Percentiles rank a stretch among this genome's conserved stretches.
Conservation (phyloP, 1,140 invertebrate genomes). For the Panagrolaimus sp. region DNA sequence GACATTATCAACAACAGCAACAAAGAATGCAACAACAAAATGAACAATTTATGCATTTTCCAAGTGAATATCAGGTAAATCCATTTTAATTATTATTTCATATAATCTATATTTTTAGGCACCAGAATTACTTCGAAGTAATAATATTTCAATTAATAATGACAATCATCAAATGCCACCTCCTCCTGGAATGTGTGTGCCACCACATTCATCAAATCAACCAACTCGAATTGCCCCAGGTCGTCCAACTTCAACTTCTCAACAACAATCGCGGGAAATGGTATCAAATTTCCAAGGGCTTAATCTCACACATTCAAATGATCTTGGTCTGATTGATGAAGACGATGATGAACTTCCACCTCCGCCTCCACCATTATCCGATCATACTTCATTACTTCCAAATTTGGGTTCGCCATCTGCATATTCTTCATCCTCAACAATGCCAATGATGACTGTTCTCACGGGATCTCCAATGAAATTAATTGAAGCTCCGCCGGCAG, state of each 20-base stretch:
- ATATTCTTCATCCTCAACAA: not conserved
- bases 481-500: not conserved
- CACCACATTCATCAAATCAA: not conserved
- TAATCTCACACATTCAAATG: not conserved
- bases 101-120: not conserved
- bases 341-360: slow-evolving; percentile 18
- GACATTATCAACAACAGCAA: not conserved
- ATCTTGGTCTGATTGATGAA: not conserved
- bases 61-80: slow-evolving; percentile 5
- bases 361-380: slow-evolving; percentile 11
- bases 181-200: slow-evolving; percentile 8
- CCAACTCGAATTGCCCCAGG: not conserved
- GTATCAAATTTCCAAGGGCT: not conserved
- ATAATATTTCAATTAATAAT: not conserved
- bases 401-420: not conserved
- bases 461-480: too few species aligned
- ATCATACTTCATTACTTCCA: not conserved
- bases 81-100: not conserved
- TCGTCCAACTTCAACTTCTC: too few species aligned
- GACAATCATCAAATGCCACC: not conserved
- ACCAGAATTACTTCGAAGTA: not conserved
- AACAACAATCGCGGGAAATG: not conserved
- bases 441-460: not conserved
- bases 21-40: not conserved
- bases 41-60: slow-evolving; percentile 5